Conservation (phyloP, 2,797 vertebrate genomes). For the Peromyscus eremicus region DNA sequence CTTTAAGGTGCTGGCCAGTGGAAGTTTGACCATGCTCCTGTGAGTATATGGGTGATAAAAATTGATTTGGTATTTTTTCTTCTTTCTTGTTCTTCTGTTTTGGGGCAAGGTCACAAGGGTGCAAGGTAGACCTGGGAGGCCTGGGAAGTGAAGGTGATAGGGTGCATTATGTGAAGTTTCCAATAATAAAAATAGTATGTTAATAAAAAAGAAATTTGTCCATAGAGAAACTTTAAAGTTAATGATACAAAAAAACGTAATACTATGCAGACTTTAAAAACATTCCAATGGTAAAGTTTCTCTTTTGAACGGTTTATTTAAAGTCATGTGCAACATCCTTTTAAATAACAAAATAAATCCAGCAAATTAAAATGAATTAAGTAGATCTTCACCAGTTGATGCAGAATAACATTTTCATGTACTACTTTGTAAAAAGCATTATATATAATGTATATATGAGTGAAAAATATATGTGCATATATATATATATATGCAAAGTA, state of each 20-base stretch:
- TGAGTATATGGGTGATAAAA: background rate
- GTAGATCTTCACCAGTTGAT: slow-evolving; percentile 6
- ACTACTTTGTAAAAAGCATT: background rate
- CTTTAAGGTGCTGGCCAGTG: background rate
- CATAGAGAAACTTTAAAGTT: background rate
- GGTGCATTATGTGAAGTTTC: background rate
- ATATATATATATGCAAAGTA: background rate
- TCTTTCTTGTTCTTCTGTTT: background rate
- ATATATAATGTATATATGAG: background rate
- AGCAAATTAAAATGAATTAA: slow-evolving; percentile 27
- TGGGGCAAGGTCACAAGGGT: background rate
- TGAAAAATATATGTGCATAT: background rate
- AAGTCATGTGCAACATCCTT: background rate
- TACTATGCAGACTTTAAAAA: slow-evolving; percentile 42
- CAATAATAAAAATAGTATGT: background rate
- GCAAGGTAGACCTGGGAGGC: background rate
- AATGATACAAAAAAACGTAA: background rate
- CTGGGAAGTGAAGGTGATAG: background rate
- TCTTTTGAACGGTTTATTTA: slow-evolving; percentile 27
- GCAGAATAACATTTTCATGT: background rate
- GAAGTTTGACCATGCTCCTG: background rate
- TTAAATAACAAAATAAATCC: slow-evolving; percentile 14
- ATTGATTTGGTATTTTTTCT: background rate
- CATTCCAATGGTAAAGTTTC: background rate
- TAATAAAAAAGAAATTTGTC: background rate